phyloP scores from a whole-genome alignment of 2,888 invertebrate species.

The Melitaea athalia region DNA sequence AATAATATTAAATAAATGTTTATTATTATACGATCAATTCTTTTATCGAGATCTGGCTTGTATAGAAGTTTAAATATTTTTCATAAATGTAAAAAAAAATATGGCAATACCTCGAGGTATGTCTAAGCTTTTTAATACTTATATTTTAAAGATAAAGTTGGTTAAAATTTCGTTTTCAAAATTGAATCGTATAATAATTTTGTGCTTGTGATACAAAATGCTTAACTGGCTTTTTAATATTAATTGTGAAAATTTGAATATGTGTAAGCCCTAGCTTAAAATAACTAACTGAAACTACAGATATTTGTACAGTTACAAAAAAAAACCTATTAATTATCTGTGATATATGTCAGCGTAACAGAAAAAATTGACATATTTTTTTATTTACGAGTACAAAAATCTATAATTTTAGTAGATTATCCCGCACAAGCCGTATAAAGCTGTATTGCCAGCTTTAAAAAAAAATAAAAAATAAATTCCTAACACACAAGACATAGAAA shows the following conservation, averaged over 20 bases:
- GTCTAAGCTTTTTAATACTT: no score
- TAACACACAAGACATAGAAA: constrained; percentile 45
- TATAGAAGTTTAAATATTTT: no score
- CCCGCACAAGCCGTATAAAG: constrained; percentile 22
- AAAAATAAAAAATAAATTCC: constrained; percentile 39
- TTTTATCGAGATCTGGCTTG: no score
- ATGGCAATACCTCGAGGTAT: no score
- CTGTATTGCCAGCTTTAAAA: constrained; percentile 28
- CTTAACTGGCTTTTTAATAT: constrained; percentile 58
- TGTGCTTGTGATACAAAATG: constrained; percentile 52
- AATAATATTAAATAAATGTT: constrained; percentile 5
- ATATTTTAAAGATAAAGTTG: no score
- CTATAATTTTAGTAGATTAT: constrained; percentile 13
- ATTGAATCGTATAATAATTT: constrained; percentile 30
- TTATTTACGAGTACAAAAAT: not conserved
- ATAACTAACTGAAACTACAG: constrained; percentile 13
- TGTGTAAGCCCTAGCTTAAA: constrained; percentile 48
- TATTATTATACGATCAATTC: constrained; percentile 28
- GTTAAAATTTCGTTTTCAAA: not conserved
- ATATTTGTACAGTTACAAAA: constrained; percentile 1
- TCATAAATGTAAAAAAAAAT: no score
- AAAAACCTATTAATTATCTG: not conserved
- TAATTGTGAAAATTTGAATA: constrained; percentile 50
- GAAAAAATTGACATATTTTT: no score
- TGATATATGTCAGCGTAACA: not conserved